Evolutionary conservation across 2,888 invertebrate genomes (phyloP).

Genomic region (Scaptomyza polygonia): DNA sequence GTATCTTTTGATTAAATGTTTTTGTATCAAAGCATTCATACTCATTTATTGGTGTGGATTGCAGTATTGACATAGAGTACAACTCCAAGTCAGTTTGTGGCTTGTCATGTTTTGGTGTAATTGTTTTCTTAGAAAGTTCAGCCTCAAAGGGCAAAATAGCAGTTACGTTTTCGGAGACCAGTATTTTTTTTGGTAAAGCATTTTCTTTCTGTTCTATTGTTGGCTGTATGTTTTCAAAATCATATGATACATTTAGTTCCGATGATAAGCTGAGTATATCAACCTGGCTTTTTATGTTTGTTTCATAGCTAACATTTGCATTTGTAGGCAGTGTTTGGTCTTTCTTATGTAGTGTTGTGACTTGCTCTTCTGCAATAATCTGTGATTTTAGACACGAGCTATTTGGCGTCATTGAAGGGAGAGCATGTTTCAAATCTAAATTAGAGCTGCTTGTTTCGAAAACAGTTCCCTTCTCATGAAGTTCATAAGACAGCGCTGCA

Average conservation of each 20-base stretch:
- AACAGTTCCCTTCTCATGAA: conserved; percentile 54
- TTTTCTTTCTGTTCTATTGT: conserved; percentile 23
- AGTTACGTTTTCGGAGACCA: conserved; percentile 26
- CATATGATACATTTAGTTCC: conserved; percentile 7
- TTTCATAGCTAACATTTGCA: conserved; percentile 42
- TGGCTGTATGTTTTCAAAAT: conserved; percentile 21
- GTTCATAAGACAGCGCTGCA: conserved; percentile 49
- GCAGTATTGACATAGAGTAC: conserved; percentile 22
- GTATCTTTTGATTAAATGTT: conserved; percentile 52
- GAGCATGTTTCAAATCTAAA: conserved; percentile 31
- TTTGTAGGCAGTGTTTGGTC: conserved; percentile 34
- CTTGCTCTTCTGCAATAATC: conserved; percentile 64
- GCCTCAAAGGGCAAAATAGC: conserved; percentile 11
- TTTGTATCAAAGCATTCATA: conserved; percentile 32
- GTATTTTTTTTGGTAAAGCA: conserved; percentile 27
- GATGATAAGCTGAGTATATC: conserved; percentile 24
- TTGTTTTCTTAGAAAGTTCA: conserved; percentile 22
- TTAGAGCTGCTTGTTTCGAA: conserved; percentile 22
- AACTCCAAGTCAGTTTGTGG: conserved; percentile 12
- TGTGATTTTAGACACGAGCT: conserved; percentile 75
- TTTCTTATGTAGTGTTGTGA: conserved; percentile 44
- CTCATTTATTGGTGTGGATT: conserved; percentile 32
- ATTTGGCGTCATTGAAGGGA: conserved; percentile 57
- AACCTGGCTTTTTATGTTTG: conserved; percentile 33
- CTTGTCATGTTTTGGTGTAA: conserved; percentile 30